phyloP scores from a whole-genome alignment of 2,888 invertebrate genomes.

The Calephelis perditalis region DNA sequence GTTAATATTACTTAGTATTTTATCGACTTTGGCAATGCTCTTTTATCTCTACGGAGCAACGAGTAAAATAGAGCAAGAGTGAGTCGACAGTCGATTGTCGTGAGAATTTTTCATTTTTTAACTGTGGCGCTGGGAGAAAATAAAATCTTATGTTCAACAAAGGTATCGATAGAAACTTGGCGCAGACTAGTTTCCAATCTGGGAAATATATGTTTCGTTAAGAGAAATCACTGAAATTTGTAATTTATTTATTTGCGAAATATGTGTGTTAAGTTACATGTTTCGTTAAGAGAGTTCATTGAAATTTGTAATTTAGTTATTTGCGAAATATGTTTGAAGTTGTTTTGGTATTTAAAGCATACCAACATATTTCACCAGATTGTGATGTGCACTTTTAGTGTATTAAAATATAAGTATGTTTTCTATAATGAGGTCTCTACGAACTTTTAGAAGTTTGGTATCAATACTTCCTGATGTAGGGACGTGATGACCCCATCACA shows the following conservation, averaged over 20 bases:
- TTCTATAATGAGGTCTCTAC: too few species aligned
- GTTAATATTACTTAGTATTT: conserved; percentile 14
- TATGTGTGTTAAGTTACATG: not conserved
- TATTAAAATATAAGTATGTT: too few species aligned
- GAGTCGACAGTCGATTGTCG: conserved; percentile 18
- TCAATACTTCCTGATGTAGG: too few species aligned
- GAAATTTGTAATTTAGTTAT: too few species aligned
- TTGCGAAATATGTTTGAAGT: too few species aligned
- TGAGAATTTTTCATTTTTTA: conserved; percentile 22
- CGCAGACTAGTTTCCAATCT: conserved; percentile 12
- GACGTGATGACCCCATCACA: too few species aligned
- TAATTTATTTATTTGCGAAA: too few species aligned
- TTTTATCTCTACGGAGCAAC: conserved; percentile 17
- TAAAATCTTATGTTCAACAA: conserved; percentile 25
- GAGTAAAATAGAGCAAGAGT: conserved; percentile 19
- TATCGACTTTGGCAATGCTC: conserved; percentile 19
- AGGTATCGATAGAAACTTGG: conserved; percentile 21
- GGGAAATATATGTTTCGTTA: conserved; percentile 14
- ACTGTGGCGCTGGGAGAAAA: conserved; percentile 20
- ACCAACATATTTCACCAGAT: too few species aligned
- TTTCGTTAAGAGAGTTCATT: not conserved
- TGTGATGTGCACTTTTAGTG: too few species aligned
- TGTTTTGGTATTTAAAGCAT: too few species aligned
- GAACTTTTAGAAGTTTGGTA: too few species aligned
- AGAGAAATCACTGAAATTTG: not conserved